Base-by-base conservation (phyloP, 2,888 invertebrate species). In the Drosophila buzzatii region DNA sequence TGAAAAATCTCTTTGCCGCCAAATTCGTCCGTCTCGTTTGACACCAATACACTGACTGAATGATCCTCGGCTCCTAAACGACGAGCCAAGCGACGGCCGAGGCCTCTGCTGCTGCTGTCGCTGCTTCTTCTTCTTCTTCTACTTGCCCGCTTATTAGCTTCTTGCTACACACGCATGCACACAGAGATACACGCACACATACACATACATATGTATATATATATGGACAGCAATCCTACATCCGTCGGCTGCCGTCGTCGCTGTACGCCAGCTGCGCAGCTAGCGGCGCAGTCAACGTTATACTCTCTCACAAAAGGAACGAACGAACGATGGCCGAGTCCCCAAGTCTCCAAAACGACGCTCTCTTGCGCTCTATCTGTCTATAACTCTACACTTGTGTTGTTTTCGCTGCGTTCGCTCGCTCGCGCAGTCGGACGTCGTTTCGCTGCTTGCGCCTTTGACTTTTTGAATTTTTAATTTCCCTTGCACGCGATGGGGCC, bases 11-110 rank as follows among this genome's bases (percentile, higher is more conserved):
- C 79, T 85, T 82, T 80, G 76, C 79, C 82, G 85, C 82, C 80
- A 85, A 85, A 81, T 85, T 88, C 85, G 85, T 89, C 86, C 86
- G 86, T 87, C 81, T 82, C 77, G 87, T 63, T 84, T 82, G 89
- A 87, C 85, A 89, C 90, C 82, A 90, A 91, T 89, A 84, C 83
- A 80, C 73, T 83, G 91, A 91, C 87, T 91, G 89, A 90, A 77
- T 85, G 78, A 86, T 89, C 89, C 88, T 88, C 89, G 80, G 75
- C 85, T 81, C 87, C 87, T 76, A 78, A 86, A 76, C 74, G 81
- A 79, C 80, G 57, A 72, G 56, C 67, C 73, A 76, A 82, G 82
- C 79, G 63, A 78, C 80, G 74, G 68, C 79, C 76, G 70, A 73
- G 79, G 75, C 70, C 79, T 76, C 80, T 78, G 75, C 78, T 72